These are phyloP conservation scores for Apostichopus californicus DNA, from an alignment of 35 echinoderm and acorn worm species.

Conservation along the genomic window DNA sequence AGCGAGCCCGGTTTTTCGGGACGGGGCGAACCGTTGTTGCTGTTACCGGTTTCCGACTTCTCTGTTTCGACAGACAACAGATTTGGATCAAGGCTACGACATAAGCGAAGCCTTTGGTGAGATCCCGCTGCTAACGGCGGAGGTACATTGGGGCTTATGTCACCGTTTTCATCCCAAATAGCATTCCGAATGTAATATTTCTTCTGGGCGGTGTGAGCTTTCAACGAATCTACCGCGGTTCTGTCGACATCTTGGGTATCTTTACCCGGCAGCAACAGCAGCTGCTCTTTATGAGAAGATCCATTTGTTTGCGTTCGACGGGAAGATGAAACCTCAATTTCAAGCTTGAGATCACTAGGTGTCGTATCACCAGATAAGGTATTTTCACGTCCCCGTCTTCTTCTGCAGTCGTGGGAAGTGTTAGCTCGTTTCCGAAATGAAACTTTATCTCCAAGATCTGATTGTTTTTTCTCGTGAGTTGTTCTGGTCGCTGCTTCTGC, in stretches of 20 bases:
- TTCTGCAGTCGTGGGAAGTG: not conserved
- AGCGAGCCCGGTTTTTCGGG: conserved; percentile 9
- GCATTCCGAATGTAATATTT: conserved; percentile 48
- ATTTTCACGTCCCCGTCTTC: not conserved
- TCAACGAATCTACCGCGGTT: conserved; percentile 48
- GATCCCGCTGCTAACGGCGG: not conserved
- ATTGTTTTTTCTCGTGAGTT: not conserved
- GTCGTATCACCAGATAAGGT: conserved; percentile 18
- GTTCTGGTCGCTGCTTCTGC: not conserved
- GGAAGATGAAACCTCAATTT: not conserved
- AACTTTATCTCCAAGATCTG: not conserved
- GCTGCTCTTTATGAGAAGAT: conserved; percentile 5
- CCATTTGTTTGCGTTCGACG: not conserved
- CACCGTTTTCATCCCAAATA: conserved; percentile 50
- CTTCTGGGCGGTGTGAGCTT: not conserved
- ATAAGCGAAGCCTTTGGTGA: conserved; percentile 43
- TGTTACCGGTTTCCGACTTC: not conserved
- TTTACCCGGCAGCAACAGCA: not conserved
- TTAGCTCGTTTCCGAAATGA: not conserved
- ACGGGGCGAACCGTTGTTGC: not conserved
- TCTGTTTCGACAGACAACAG: not conserved
- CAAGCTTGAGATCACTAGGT: conserved; percentile 48
- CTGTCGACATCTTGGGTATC: conserved; percentile 22
- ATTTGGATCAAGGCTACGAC: conserved; percentile 36
- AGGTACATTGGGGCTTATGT: conserved; percentile 20